Evolutionary conservation across 2,888 invertebrate species (phyloP).

Genomic region (Harmothoe impar): DNA sequence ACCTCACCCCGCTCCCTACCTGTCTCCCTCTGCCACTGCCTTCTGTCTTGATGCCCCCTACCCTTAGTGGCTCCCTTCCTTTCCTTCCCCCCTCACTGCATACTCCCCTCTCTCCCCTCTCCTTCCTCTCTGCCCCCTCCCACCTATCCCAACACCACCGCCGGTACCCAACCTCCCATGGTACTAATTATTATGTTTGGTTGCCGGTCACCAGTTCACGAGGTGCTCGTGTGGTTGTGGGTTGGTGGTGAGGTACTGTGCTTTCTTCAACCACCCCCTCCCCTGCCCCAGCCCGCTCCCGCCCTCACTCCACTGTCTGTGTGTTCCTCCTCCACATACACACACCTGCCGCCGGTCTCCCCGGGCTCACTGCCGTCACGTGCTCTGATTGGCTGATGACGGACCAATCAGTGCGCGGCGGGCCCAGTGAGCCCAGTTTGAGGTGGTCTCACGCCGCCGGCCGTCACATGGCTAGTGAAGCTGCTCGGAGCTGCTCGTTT

Average conservation of each 20-base stretch:
- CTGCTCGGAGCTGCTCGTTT: neutral
- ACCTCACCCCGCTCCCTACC: too few relatives aligned
- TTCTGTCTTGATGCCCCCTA: neutral
- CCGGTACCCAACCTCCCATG: conserved; percentile 1
- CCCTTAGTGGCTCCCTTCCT: neutral
- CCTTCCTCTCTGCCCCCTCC: neutral
- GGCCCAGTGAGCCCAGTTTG: conserved; percentile 14
- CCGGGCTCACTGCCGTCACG: conserved; percentile 5
- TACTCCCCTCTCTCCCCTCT: conserved; percentile 1
- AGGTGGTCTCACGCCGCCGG: neutral
- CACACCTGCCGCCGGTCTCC: conserved; percentile 45
- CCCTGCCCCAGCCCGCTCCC: neutral
- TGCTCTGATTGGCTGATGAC: conserved; percentile 24
- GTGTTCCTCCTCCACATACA: conserved; percentile 3
- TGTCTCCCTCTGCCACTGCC: neutral
- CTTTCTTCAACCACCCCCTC: neutral
- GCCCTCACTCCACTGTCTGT: neutral
- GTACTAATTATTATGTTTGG: conserved; percentile 42
- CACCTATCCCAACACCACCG: neutral
- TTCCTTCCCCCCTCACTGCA: neutral
- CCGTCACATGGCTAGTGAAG: neutral
- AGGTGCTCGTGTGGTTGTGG: neutral
- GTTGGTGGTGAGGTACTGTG: too few relatives aligned
- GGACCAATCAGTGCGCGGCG: conserved; percentile 37
- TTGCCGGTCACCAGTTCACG: conserved; percentile 49